Evolutionary conservation across 92 coral and sea anemone genomes (phyloP), one percentile per base, ranked within the genome.

Genomic region (Actinostola sp.): DNA sequence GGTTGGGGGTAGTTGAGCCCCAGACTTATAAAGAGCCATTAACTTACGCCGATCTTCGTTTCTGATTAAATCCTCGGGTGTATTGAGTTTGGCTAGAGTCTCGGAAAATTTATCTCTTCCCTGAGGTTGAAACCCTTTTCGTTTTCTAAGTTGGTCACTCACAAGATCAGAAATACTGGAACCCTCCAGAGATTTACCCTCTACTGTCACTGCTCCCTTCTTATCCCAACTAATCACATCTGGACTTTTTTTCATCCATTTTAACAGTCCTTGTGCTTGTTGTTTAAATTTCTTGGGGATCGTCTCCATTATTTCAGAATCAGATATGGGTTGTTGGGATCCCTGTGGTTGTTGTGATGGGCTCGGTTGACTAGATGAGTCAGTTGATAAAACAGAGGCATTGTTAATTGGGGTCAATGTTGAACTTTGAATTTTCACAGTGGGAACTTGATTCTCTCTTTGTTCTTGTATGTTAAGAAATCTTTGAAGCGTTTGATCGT

Each of bases 121-220:
- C 10, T 49, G 35, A 1, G 74, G 68, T 5, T 71, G 53, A 31
- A 73, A 81, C 1, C 43, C 50, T 42, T 71, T 62, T 21, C 85
- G 28, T 11, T 50, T 8, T 52, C 69, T 67, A 28, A 79, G 44
- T n/a, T 73, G 77, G 60, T 79, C 78, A 35, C 1, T 81, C 13
- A 81, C 61, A 39, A 81, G 61, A 42, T 71, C 79, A 15, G 72
- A 67, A 67, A 83, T 38, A 51, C 71, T 78, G 43, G 76, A 70
- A 13, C 83, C 78, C 5, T 67, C 45, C 14, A 84, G 50, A 0
- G 64, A 28, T 21, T 81, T 53, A n/a, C 67, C 61, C 27, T 73
- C 33, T n/a, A 70, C 50, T 11, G 39, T 8, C 15, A 81, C 43
- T 48, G 72, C 68, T 46, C 85, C 74, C 31, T 33, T 56, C 6